Percentiles rank a stretch among this genome's conserved stretches.
Conservation (phyloP, 2,888 invertebrate genomes). For the Brachyopa scutellaris region DNA sequence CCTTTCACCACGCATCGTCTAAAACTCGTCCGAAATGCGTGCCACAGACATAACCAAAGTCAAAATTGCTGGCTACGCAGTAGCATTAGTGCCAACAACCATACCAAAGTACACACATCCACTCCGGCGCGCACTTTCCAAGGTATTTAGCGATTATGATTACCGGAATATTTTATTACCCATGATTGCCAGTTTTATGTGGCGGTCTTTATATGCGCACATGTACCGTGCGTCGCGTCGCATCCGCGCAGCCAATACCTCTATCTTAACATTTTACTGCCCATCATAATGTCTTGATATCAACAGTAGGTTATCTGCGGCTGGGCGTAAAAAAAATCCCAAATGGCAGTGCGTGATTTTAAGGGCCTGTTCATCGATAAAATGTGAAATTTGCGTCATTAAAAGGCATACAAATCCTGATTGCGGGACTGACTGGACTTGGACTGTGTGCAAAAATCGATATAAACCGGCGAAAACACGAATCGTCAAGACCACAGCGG, state of each 20-base stretch:
- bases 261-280: conserved; percentile 18
- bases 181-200: conserved; percentile 40
- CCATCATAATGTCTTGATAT: conserved; percentile 44
- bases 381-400: conserved; percentile 29
- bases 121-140: conserved; percentile 8
- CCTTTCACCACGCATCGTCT: background rate
- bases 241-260: conserved; percentile 2
- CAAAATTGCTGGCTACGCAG: conserved; percentile 4
- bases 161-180: conserved; percentile 48
- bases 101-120: background rate
- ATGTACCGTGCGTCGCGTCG: background rate
- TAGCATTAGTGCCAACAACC: background rate
- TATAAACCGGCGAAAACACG: background rate
- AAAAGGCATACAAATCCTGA: conserved; percentile 7
- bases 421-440: background rate
- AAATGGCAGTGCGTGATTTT: conserved; percentile 41
- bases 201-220: background rate
- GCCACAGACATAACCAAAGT: conserved; percentile 13
- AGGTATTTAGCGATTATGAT: conserved; percentile 55
- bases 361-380: conserved; percentile 45
- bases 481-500: background rate
- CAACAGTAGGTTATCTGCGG: conserved; percentile 26
- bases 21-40: conserved; percentile 10
- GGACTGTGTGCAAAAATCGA: no score
- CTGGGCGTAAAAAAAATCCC: background rate